Evolutionary conservation across 2,797 vertebrate species (phyloP), one percentile per base, ranked within the genome.

Genomic region (Pipistrellus kuhlii): DNA sequence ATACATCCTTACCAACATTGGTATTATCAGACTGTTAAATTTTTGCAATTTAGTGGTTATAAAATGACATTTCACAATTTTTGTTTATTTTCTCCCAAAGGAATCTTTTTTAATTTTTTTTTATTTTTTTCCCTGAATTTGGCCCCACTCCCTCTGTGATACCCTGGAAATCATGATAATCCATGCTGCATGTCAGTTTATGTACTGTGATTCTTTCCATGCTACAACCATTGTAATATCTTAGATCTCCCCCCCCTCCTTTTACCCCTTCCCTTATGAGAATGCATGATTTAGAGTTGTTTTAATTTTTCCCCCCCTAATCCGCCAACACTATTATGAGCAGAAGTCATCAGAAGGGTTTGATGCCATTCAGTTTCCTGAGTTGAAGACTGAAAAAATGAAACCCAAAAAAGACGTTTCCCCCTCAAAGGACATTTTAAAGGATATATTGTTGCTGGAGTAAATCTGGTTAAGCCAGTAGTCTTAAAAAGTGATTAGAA

Each of bases 401-500:
- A 35, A 82, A 48, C 35, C 10, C 55, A 48, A 77, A 3, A 41
- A 57, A 85, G 41, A 27, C 5, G 3, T 48, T 4, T 13, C 1
- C 15, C 21, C 10, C n/a, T 25, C 38, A 27, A 1, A 32, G 32
- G 66, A 23, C 32, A 18, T 68, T 75, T 75, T 48, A 44, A 68
- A 82, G 88, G 32, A 17, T 68, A 3, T 75, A 13, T 32, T 59
- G 4, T 41, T 73, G 14, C 38, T 44, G 32, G 27, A 90, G 14
- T 85, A 44, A 48, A 38, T 57, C 30, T 85, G 0, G 73, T 76
- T 85, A 93, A 93, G 75, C 35, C 27, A 59, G 75, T 57, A 32
- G 27, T 57, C 46, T 78, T 66, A 46, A 77, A 78, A 78, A 91
- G 93, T 77, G 53, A 13, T 82, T 77, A 80, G 62, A 84, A 81